Conservation (phyloP, 2,888 invertebrate genomes). For the Listrodromus nycthemerus region DNA sequence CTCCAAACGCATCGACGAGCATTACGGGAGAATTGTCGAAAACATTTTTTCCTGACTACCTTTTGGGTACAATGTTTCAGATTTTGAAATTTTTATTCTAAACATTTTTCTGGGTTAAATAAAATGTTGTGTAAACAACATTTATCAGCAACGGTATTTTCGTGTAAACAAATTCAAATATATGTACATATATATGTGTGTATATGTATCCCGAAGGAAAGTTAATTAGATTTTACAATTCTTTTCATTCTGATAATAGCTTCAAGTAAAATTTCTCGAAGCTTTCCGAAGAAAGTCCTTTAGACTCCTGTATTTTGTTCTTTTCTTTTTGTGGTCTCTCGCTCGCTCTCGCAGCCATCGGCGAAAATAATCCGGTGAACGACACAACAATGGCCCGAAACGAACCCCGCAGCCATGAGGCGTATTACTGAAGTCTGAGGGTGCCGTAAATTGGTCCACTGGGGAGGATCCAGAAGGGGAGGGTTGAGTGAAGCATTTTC, state of each 20-base stretch:
- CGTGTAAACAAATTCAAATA: no score
- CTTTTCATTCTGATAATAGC: not conserved
- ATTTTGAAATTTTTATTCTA: no score
- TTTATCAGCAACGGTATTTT: no score
- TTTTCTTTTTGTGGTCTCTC: not conserved
- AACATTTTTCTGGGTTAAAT: no score
- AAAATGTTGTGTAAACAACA: no score
- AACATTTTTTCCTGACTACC: not conserved
- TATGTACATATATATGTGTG: no score
- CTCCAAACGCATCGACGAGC: not conserved
- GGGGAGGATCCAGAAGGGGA: constrained; percentile 49
- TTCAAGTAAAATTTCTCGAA: not conserved
- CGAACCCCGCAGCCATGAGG: constrained; percentile 75
- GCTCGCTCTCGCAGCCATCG: constrained; percentile 60
- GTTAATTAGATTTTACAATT: not conserved
- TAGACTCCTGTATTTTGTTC: not conserved
- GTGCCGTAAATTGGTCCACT: constrained; percentile 82
- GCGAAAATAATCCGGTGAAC: constrained; percentile 69
- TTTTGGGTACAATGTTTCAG: no score
- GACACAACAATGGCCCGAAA: constrained; percentile 78
- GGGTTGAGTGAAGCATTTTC: constrained; percentile 49
- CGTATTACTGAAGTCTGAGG: constrained; percentile 75
- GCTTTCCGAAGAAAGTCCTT: constrained; percentile 15
- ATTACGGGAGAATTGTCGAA: not conserved
- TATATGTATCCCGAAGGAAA: no score